Evolutionary conservation across 2,113 vertebrate species (phyloP), one percentile per base, ranked within the genome.

Genomic region (Crotalus horridus): DNA sequence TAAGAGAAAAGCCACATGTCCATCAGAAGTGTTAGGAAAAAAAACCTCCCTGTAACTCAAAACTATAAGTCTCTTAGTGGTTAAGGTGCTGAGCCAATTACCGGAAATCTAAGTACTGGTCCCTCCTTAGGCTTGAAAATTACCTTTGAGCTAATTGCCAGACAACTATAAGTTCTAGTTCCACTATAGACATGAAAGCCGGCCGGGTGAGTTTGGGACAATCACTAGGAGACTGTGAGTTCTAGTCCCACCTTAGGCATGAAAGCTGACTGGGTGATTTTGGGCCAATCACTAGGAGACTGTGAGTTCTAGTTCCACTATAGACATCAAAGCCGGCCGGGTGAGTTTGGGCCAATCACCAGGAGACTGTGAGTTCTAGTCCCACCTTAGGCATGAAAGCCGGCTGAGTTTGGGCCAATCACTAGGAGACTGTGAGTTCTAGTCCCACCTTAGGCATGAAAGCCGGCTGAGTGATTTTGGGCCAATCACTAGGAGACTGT

Each of bases 1-100:
- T 43, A 95, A 96, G 90, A 92, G 74, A 91, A 53, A 91, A 96
- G 93, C 93, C 92, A 92, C 93, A 95, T 46, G 24, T 55, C 33
- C 91, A 88, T 92, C 88, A 89, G 74, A 87, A 96, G 94, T 92
- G 90, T 93, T 92, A 91, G 12, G 6, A 6, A 8, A 81, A 10
- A 8, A 81, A 92, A 95, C 81, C 93, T 95, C 33, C 95, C 91
- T 4, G 0, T 33, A 20, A 90, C 93, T 95, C 92, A 95, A 91
- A 96, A 94, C 94, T 95, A 55, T 0, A 85, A 93, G 69, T 48
- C 86, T 92, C 89, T 64, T 64, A 69, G 29, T 69, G 11, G 12
- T 69, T n/a, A 69, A 15, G 29, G 61, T n/a, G 12, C 61, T 15
- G 0, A 3, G 29, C 12, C 29, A 69, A n/a, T 69, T 5, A n/a